phyloP scores from a whole-genome alignment of 2,113 vertebrate genomes.

The Micronisus gabar region DNA sequence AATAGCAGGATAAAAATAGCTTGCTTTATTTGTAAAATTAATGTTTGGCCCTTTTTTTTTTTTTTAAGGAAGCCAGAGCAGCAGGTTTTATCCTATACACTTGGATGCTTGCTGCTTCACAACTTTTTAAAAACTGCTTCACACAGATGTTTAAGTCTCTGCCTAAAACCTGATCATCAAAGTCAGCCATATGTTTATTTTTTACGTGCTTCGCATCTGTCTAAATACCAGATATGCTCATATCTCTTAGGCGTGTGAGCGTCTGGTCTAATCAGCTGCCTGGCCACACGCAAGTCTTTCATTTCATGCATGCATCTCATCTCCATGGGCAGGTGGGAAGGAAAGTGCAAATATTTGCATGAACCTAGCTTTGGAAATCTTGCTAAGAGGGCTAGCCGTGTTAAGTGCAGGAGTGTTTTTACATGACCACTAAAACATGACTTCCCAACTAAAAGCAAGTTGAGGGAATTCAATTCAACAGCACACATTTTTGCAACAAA shows the following conservation, averaged over 20 bases:
- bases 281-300: background rate
- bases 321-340: background rate
- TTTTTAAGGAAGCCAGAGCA: background rate
- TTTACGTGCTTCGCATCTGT: rapidly evolving
- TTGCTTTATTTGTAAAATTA: background rate
- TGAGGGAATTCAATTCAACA: background rate
- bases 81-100: background rate
- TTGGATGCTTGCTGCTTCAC: background rate
- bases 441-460: background rate
- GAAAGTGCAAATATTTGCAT: background rate
- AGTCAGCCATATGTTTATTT: background rate
- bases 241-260: background rate
- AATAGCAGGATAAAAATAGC: background rate
- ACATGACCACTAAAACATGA: background rate
- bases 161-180: background rate
- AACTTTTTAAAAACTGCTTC: background rate
- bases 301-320: background rate
- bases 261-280: background rate
- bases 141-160: background rate
- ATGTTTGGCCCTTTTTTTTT: background rate
- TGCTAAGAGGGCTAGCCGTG: background rate
- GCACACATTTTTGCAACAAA: background rate
- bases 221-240: background rate
- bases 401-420: background rate
- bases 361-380: background rate